A percentile compares a stretch with the other conserved stretches of the same genome.
phyloP scores from a whole-genome alignment of 2,888 invertebrate species.

The Cecidostiba fungosa region DNA sequence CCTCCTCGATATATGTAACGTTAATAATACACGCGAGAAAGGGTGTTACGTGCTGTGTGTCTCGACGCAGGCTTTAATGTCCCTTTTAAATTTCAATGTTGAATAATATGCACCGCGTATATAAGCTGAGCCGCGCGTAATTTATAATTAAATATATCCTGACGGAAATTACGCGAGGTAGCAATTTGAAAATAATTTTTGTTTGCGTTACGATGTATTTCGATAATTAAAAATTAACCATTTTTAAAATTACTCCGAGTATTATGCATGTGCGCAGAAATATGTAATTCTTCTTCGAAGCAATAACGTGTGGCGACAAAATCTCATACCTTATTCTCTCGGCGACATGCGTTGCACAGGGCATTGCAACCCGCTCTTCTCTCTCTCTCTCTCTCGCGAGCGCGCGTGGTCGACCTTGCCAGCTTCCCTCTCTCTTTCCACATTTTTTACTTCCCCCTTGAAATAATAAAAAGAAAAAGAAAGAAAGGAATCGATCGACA shows the following conservation, averaged over 20 bases:
- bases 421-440: background rate
- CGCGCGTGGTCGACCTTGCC: constrained; percentile 2
- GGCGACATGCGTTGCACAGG: background rate
- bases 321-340: background rate
- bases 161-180: background rate
- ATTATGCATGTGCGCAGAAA: background rate
- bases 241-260: background rate
- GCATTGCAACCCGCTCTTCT: background rate
- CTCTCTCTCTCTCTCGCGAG: no score
- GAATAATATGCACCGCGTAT: background rate
- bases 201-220: background rate
- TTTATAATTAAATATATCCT: background rate
- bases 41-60: background rate
- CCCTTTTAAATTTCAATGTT: constrained; percentile 3
- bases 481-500: background rate
- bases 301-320: background rate
- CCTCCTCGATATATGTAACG: background rate
- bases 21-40: background rate
- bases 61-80: background rate
- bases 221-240: background rate
- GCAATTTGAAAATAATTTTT: background rate
- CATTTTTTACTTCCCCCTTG: background rate
- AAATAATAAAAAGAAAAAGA: constrained; percentile 6
- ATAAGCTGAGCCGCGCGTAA: background rate
- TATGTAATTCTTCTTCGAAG: background rate